phyloP scores from a whole-genome alignment of 2,888 invertebrate genomes.

The Philereme vetulata region DNA sequence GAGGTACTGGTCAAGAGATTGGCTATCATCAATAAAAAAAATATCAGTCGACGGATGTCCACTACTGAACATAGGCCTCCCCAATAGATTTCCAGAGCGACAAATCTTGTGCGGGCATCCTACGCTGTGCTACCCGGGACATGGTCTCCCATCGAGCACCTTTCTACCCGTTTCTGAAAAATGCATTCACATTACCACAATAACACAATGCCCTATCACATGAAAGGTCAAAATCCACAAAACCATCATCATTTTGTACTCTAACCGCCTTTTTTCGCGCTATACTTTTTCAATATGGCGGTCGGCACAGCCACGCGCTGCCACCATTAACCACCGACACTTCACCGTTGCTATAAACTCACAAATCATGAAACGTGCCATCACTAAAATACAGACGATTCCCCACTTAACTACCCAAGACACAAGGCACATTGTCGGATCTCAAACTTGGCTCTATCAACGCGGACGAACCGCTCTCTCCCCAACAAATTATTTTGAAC shows the following conservation, averaged over 20 bases:
- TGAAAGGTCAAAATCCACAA: slow-evolving; percentile 37
- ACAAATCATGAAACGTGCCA: slow-evolving; percentile 83
- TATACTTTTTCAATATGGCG: slow-evolving; percentile 83
- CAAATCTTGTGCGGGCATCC: too few species aligned
- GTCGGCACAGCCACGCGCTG: slow-evolving; percentile 75
- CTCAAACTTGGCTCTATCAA: slow-evolving; percentile 52
- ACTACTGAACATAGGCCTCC: too few species aligned
- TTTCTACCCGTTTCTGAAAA: too few species aligned
- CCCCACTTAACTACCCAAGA: slow-evolving; percentile 47
- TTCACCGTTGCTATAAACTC: slow-evolving; percentile 84
- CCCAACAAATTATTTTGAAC: slow-evolving; percentile 75
- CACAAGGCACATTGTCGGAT: slow-evolving; percentile 57
- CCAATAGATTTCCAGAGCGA: too few species aligned
- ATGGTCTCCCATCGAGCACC: too few species aligned
- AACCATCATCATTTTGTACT: slow-evolving; percentile 50
- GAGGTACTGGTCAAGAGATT: too few species aligned
- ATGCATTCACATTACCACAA: not conserved
- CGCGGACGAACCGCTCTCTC: slow-evolving; percentile 63
- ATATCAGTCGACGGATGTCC: too few species aligned
- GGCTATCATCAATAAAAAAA: too few species aligned
- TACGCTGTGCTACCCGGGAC: too few species aligned
- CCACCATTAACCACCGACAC: slow-evolving; percentile 83
- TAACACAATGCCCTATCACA: slow-evolving; percentile 26
- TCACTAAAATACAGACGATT: slow-evolving; percentile 54
- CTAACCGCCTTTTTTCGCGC: slow-evolving; percentile 73